Evolutionary conservation across 2,888 invertebrate genomes (phyloP).

Genomic region (Pycnomerus fuliginosus): DNA sequence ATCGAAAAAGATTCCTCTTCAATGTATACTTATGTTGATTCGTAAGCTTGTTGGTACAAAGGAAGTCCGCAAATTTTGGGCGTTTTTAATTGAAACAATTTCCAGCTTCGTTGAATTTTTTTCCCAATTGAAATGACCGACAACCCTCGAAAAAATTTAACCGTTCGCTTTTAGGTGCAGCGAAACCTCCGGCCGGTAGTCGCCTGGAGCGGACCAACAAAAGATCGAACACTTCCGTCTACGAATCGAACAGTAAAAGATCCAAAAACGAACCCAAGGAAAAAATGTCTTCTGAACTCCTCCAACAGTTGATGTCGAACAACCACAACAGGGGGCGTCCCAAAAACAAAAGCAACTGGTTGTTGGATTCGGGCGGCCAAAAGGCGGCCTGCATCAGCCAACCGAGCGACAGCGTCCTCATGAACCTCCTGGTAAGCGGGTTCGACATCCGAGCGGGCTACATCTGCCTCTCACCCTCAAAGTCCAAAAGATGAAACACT

Average conservation of each 20-base stretch:
- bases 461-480: slow-evolving; percentile 72
- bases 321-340: slow-evolving; percentile 46
- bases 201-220: slow-evolving; percentile 23
- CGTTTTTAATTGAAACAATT: too few species aligned
- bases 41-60: too few species aligned
- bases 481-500: slow-evolving; percentile 43
- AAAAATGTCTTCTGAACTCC: slow-evolving; percentile 55
- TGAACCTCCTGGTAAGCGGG: slow-evolving; percentile 94
- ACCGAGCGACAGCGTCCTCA: slow-evolving; percentile 78
- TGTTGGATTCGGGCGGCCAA: slow-evolving; percentile 45
- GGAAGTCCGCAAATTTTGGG: too few species aligned
- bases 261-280: slow-evolving; percentile 47
- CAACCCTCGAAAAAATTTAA: too few species aligned
- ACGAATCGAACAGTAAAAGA: slow-evolving; percentile 41
- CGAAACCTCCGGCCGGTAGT: too few species aligned
- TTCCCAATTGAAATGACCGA: too few species aligned
- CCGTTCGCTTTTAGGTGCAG: too few species aligned
- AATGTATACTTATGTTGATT: too few species aligned
- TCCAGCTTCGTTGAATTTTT: too few species aligned
- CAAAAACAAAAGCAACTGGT: slow-evolving; percentile 48
- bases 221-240: slow-evolving; percentile 30
- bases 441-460: slow-evolving; percentile 94
- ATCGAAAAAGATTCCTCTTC: too few species aligned
- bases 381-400: slow-evolving; percentile 53
- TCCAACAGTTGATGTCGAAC: slow-evolving; percentile 62